Conservation (phyloP, 2,113 vertebrate species). For the Calidris pygmaea region DNA sequence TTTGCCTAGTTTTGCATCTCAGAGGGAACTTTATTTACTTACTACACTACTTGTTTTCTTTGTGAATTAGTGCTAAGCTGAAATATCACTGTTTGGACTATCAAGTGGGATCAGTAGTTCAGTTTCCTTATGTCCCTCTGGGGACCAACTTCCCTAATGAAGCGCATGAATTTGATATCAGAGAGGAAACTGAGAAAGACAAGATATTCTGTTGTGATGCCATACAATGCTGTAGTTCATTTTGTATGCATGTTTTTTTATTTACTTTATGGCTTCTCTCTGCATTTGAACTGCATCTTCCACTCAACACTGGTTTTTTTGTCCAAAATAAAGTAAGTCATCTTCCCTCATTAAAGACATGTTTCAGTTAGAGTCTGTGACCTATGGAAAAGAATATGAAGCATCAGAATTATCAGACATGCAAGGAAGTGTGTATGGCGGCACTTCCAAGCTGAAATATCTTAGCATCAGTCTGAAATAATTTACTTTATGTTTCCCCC, state of each 20-base stretch:
- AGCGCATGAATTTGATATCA: background rate
- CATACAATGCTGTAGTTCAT: background rate
- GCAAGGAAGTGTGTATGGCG: background rate
- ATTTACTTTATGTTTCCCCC: background rate
- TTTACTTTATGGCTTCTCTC: background rate
- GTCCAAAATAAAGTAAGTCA: background rate
- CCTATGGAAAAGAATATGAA: background rate
- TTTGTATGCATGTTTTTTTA: background rate
- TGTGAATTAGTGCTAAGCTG: background rate
- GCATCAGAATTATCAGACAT: background rate
- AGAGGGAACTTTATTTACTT: background rate
- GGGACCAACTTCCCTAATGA: background rate
- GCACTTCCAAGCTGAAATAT: background rate
- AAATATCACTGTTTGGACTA: background rate
- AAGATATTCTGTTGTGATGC: constrained; percentile 18
- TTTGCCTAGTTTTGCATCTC: background rate
- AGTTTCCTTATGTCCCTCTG: background rate
- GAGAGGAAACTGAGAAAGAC: constrained; percentile 26
- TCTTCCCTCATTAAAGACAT: background rate
- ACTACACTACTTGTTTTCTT: background rate
- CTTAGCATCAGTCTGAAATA: background rate
- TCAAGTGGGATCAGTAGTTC: background rate
- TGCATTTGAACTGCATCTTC: background rate
- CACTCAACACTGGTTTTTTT: background rate
- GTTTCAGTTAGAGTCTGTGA: background rate